Evolutionary conservation across 2,113 vertebrate species (phyloP), one percentile per base, ranked within the genome.

Genomic region (Haplochromis vanheusdeni): DNA sequence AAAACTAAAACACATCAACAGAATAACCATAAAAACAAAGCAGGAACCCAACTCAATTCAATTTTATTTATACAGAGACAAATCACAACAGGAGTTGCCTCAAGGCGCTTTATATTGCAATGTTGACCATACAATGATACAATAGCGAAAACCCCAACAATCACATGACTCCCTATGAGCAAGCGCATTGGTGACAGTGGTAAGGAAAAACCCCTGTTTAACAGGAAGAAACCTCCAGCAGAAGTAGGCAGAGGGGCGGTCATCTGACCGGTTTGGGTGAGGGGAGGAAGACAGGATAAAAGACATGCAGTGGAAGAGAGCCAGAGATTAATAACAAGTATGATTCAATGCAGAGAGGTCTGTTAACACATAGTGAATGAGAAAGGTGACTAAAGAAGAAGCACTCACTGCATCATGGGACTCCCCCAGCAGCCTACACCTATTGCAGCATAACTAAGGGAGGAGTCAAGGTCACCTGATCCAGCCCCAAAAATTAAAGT

Each of bases 151-250:
- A 60, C 5, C 2, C 56, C 56, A 60, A 60, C 26, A 60, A 60
- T 60, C 26, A 31, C 14, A 60, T 3, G 56, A 60, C 56, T 17
- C 1, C 3, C 8, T 60, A 60, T 60, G 14, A 60, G 56, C 56
- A 31, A 58, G 56, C 0, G 1, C 5, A 33, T 10, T 60, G 28
- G 0, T 60, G 26, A 1, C 55, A 56, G 23, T 33, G 28, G 26
- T 4, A 58, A 58, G 3, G 26, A 17, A 60, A 55, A 60, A 19
- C 5, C 5, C 56, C 56, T 4, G 1, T 60, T 33, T 60, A 60
- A 19, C 28, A 60, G 56, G 56, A 60, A 60, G 56, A 60, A 60
- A 60, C 56, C 16, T 33, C 28, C 5, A 19, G 56, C 56, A 60
- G 56, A 3, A 33, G 2, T 0, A 60, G 56, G 28, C 28, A 60